A percentile compares a stretch with the other conserved stretches of the same genome.
Evolutionary conservation across 2,113 vertebrate genomes (phyloP).

Genomic region (Rhea pennata): DNA sequence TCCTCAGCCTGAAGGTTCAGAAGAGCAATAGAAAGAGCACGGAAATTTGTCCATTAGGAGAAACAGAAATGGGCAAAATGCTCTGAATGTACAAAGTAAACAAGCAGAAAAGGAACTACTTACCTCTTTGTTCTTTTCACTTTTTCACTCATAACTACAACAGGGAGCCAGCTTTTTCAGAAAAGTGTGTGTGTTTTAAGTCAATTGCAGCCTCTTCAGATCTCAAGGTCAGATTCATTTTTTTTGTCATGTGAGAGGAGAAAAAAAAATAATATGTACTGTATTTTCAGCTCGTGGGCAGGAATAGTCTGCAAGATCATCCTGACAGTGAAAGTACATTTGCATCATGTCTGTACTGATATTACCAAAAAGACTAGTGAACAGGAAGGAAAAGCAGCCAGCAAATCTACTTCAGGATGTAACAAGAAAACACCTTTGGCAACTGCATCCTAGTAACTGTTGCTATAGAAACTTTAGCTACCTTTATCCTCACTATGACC

Average conservation of each 20-base stretch:
- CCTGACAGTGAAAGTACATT: constrained; percentile 26
- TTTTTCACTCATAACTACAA: neutral
- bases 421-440: constrained; percentile 76
- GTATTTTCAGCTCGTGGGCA: constrained; percentile 1
- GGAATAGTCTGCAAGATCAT: neutral
- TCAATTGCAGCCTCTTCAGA: neutral
- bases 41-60: constrained; percentile 26
- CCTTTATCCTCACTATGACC: constrained; percentile 70
- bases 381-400: constrained; percentile 59
- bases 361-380: constrained; percentile 63
- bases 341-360: constrained; percentile 40
- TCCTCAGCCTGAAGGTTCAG: neutral
- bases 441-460: constrained; percentile 80
- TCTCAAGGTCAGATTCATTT: constrained; percentile 21
- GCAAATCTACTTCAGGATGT: constrained; percentile 62
- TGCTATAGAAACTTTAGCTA: constrained; percentile 79
- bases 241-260: neutral
- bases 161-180: neutral
- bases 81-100: neutral
- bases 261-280: neutral
- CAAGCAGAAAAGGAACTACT: neutral
- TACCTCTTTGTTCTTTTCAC: neutral
- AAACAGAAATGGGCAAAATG: neutral
- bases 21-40: neutral
- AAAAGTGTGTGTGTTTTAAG: neutral